Percentiles rank a stretch among this genome's conserved stretches.
Conservation (phyloP, 2,888 invertebrate genomes). For the Dascillus cervinus region DNA sequence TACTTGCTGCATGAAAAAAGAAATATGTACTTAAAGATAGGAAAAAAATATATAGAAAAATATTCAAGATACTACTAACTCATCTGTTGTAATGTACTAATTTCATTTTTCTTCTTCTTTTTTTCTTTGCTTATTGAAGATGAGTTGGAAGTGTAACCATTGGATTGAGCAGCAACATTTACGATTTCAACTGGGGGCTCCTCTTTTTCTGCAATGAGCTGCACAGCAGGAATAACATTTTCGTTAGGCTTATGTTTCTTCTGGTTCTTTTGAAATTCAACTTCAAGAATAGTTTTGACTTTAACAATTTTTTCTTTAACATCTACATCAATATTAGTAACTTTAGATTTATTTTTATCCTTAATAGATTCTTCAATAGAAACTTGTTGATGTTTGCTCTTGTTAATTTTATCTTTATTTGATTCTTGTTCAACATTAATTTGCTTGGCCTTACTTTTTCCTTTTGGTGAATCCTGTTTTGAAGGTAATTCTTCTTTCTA, state of each 20-base stretch:
- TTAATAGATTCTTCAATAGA: constrained; percentile 5
- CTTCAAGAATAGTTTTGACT: constrained; percentile 3
- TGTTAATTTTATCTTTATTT: constrained; percentile 14
- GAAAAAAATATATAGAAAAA: constrained; percentile 3
- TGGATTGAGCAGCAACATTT: constrained; percentile 21
- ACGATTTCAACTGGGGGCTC: constrained; percentile 7
- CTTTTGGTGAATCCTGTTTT: too few species aligned
- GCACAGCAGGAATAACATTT: constrained; percentile 3
- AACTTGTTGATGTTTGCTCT: constrained; percentile 25
- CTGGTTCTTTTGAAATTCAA: constrained; percentile 9
- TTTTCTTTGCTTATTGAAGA: constrained; percentile 37
- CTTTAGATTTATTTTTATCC: too few species aligned
- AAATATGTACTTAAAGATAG: constrained; percentile 4
- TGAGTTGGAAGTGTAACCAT: constrained; percentile 26
- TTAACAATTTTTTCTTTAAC: constrained; percentile 21
- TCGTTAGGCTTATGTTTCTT: constrained; percentile 8
- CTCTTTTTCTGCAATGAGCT: constrained; percentile 7
- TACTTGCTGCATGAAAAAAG: constrained; percentile 51
- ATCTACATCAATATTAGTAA: constrained; percentile 20
- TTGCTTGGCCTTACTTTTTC: constrained; percentile 7
- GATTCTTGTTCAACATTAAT: constrained; percentile 3
- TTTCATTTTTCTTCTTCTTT: constrained; percentile 55
- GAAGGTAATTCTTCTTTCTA: too few species aligned
- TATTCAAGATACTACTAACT: constrained; percentile 35
- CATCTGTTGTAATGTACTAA: constrained; percentile 45